A percentile compares a stretch with the other conserved stretches of the same genome.
Evolutionary conservation across 1,140 invertebrate species (phyloP).

Genomic region (Eriocheir sinensis): DNA sequence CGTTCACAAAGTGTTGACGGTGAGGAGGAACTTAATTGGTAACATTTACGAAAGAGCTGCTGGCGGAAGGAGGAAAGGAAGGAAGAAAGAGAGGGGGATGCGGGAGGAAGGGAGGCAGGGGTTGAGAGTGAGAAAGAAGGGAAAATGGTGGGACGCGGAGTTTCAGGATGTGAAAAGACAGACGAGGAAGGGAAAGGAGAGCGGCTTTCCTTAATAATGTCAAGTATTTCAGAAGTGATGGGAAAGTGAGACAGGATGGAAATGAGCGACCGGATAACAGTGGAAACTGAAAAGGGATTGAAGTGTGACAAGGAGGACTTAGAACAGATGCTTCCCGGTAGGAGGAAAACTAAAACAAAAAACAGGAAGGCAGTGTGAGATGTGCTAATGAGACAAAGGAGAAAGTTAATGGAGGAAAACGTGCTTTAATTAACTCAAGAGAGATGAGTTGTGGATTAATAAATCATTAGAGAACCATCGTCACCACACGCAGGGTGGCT

Average conservation of each 20-base stretch:
- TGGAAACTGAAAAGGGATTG: background rate
- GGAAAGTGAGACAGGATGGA: background rate
- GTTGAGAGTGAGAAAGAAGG: background rate
- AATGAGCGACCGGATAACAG: background rate
- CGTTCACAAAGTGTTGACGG: background rate
- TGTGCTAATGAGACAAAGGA: background rate
- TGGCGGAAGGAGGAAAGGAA: background rate
- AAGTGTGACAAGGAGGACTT: background rate
- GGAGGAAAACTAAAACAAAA: background rate
- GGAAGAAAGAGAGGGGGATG: background rate
- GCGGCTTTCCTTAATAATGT: background rate
- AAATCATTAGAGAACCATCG: too few relatives aligned
- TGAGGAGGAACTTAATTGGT: background rate
- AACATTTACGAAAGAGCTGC: background rate
- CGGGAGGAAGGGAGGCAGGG: conserved; percentile 29
- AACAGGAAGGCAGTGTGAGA: background rate
- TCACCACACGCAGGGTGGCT: too few relatives aligned
- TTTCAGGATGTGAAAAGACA: background rate
- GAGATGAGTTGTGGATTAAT: too few relatives aligned
- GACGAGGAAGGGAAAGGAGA: background rate
- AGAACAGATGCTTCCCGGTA: too few relatives aligned
- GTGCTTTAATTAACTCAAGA: too few relatives aligned
- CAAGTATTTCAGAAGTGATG: background rate
- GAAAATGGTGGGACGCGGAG: background rate
- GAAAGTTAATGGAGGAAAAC: too few relatives aligned